These are phyloP conservation scores for Sericinus montela DNA, from an alignment of 2,888 invertebrate species.

Conservation along the genomic window DNA sequence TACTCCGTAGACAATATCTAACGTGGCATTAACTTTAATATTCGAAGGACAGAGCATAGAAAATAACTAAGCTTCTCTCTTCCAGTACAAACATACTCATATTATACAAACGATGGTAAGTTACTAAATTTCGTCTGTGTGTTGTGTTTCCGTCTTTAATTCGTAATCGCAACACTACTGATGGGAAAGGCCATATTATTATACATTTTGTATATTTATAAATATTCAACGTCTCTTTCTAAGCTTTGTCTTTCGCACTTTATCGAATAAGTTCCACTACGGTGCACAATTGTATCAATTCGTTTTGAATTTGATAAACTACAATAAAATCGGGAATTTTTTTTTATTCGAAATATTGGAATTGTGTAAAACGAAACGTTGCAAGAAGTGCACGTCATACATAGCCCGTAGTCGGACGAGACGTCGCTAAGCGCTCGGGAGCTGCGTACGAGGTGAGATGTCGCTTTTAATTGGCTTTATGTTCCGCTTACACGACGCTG, in stretches of 20 bases:
- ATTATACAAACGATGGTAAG: neutral
- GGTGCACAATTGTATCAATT: neutral
- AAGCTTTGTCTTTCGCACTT: neutral
- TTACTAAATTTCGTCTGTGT: neutral
- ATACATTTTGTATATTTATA: neutral
- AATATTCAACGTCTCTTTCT: neutral
- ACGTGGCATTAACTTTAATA: neutral
- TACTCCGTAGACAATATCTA: neutral
- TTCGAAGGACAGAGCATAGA: neutral
- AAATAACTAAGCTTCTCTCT: neutral
- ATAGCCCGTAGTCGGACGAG: neutral
- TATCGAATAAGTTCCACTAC: neutral
- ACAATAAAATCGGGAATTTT: too few species aligned
- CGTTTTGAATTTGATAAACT: neutral
- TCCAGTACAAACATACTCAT: neutral
- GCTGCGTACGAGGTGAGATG: neutral
- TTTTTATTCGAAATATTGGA: too few species aligned
- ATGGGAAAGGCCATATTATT: neutral
- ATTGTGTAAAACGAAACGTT: neutral
- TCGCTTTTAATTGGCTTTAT: neutral
- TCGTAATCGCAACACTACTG: neutral
- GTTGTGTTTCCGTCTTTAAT: neutral
- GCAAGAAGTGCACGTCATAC: neutral
- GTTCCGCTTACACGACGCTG: neutral
- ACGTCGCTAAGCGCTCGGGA: neutral